Percentiles rank a stretch among this genome's conserved stretches.
Evolutionary conservation across 2,113 vertebrate genomes (phyloP).

Genomic region (Alaudala cheleensis): DNA sequence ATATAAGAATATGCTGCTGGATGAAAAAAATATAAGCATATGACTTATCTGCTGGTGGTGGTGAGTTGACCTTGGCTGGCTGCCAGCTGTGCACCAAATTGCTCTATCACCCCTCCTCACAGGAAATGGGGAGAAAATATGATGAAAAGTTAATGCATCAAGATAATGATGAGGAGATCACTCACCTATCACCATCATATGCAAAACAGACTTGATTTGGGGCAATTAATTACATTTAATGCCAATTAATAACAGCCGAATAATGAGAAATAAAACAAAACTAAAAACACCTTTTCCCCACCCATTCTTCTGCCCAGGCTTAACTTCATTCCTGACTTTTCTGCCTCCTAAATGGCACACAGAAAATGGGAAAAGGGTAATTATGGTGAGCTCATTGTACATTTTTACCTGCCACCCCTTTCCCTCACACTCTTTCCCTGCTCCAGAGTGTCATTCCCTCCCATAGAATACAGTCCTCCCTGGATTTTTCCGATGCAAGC

Average conservation of each 20-base stretch:
- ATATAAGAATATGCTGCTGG: neutral
- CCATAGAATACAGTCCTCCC: neutral
- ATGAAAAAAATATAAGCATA: neutral
- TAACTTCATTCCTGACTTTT: neutral
- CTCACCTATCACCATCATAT: neutral
- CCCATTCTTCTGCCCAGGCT: neutral
- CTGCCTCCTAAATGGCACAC: neutral
- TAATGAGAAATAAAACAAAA: neutral
- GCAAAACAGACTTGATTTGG: neutral
- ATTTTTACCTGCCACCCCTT: neutral
- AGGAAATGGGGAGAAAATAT: neutral
- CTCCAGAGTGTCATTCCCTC: neutral
- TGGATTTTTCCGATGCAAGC: fast-evolving
- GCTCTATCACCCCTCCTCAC: neutral
- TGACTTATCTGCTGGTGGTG: neutral
- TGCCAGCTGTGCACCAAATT: neutral
- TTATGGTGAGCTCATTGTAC: neutral
- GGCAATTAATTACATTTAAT: neutral
- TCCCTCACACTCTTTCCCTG: neutral
- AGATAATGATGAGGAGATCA: neutral
- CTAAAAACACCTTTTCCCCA: neutral
- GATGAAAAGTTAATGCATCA: neutral
- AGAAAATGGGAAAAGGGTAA: neutral
- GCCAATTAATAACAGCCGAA: neutral
- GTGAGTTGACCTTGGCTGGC: neutral